phyloP scores from a whole-genome alignment of 2,113 vertebrate genomes.

The Mirza zaza region DNA sequence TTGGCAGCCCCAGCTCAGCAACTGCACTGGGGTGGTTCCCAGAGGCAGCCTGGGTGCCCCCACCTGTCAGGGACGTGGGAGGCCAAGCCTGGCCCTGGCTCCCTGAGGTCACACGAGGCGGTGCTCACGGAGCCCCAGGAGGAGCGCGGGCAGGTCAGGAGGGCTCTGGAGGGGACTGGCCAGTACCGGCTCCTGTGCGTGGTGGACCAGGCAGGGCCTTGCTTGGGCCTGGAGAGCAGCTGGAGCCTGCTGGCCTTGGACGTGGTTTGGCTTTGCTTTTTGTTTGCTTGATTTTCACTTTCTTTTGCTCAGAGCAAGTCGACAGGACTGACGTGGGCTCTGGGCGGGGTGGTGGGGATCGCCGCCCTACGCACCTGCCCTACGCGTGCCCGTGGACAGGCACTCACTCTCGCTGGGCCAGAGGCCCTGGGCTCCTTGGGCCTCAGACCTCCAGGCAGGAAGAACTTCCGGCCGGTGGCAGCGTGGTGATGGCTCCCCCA shows the following conservation, averaged over 20 bases:
- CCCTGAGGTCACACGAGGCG: no score
- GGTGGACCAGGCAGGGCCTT: rapidly evolving
- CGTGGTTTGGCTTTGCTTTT: background rate
- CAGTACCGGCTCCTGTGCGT: rapidly evolving
- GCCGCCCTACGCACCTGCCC: rapidly evolving
- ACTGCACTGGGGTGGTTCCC: background rate
- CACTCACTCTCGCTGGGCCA: background rate
- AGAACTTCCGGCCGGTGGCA: background rate
- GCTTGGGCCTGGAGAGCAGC: background rate
- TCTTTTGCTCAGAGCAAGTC: background rate
- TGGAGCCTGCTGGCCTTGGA: background rate
- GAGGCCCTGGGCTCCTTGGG: background rate
- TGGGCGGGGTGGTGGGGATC: background rate
- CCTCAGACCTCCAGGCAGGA: background rate
- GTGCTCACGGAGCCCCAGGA: background rate
- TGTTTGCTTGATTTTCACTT: background rate
- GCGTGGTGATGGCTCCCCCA: rapidly evolving
- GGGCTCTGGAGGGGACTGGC: background rate
- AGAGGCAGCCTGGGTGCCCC: background rate
- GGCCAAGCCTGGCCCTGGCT: background rate
- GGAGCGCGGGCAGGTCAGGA: no score
- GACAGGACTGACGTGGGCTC: background rate
- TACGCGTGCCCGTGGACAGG: background rate
- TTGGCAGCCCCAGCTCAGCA: no score
- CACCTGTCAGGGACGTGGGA: rapidly evolving